phyloP scores from a whole-genome alignment of 2,113 vertebrate species.

The Sander vitreus region DNA sequence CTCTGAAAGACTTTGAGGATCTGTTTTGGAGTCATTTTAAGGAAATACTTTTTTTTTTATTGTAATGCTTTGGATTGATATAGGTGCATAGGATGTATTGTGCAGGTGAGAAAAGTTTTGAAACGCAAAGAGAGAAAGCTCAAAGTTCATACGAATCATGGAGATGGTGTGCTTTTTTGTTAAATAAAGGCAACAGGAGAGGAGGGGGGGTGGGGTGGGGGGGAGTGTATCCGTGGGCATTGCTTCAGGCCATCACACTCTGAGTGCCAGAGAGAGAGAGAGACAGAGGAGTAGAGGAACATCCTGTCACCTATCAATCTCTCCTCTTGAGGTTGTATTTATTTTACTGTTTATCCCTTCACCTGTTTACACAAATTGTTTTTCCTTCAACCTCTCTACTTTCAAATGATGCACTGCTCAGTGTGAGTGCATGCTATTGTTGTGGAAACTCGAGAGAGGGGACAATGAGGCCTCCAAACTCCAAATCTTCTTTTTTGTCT shows the following conservation, averaged over 20 bases:
- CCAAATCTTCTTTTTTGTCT: conserved; percentile 67
- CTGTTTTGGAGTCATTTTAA: conserved; percentile 47
- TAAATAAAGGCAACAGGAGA: conserved; percentile 78
- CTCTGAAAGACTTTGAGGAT: conserved; percentile 54
- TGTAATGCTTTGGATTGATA: conserved; percentile 31
- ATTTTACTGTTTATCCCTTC: conserved; percentile 54
- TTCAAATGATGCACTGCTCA: conserved; percentile 55
- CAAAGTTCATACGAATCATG: conserved; percentile 72
- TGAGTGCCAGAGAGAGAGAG: conserved; percentile 63
- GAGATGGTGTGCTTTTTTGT: conserved; percentile 74
- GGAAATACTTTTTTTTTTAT: conserved; percentile 10
- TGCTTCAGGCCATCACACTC: conserved; percentile 76
- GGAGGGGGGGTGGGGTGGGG: conserved; percentile 50
- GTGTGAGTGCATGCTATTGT: conserved; percentile 53
- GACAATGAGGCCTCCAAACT: conserved; percentile 56
- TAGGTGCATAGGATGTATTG: conserved; percentile 27
- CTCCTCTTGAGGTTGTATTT: conserved; percentile 68
- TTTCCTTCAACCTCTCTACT: conserved; percentile 54
- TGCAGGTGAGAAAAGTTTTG: conserved; percentile 68
- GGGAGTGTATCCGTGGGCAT: conserved; percentile 77
- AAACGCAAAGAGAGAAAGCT: conserved; percentile 64
- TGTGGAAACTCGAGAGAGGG: conserved; percentile 68
- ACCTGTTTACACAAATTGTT: conserved; percentile 72
- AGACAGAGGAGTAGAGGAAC: conserved; percentile 50
- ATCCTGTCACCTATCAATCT: conserved; percentile 81